phyloP scores from a whole-genome alignment of 2,113 vertebrate species.

The Lipophrys pholis region DNA sequence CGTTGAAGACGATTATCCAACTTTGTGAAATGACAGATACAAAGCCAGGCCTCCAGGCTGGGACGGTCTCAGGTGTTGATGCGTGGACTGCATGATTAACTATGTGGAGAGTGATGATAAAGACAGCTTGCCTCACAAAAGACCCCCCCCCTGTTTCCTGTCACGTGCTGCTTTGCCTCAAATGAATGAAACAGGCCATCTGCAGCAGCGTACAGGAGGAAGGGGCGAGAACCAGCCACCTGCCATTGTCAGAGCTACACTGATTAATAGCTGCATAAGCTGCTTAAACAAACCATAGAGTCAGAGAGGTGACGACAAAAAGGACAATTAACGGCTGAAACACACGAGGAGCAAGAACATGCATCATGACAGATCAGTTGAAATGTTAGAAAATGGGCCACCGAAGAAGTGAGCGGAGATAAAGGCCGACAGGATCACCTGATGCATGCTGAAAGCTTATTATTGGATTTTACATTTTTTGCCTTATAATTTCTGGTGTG shows the following conservation, averaged over 20 bases:
- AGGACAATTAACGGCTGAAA: constrained; percentile 21
- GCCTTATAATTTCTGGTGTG: no score
- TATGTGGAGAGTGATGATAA: background rate
- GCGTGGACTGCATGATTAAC: background rate
- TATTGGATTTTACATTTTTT: no score
- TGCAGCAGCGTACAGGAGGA: constrained; percentile 20
- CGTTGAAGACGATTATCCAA: constrained; percentile 23
- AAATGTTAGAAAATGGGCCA: constrained; percentile 24
- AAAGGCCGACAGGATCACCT: background rate
- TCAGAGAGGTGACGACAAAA: constrained; percentile 34
- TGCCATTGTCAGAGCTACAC: constrained; percentile 60
- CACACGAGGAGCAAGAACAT: background rate
- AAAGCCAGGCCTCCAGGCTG: background rate
- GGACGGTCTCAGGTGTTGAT: constrained; percentile 2
- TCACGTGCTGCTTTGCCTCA: constrained; percentile 12
- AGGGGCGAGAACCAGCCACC: constrained; percentile 53
- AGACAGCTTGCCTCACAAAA: background rate
- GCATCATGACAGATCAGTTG: background rate
- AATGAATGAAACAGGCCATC: constrained; percentile 36
- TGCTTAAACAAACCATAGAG: constrained; percentile 47
- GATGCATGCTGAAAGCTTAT: no score
- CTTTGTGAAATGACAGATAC: background rate
- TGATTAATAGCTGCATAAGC: constrained; percentile 66
- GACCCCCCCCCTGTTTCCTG: background rate
- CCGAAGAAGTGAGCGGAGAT: constrained; percentile 3